These are phyloP conservation scores for Agonum fuliginosum DNA, from an alignment of 2,888 invertebrate genomes.

Conservation along the genomic window DNA sequence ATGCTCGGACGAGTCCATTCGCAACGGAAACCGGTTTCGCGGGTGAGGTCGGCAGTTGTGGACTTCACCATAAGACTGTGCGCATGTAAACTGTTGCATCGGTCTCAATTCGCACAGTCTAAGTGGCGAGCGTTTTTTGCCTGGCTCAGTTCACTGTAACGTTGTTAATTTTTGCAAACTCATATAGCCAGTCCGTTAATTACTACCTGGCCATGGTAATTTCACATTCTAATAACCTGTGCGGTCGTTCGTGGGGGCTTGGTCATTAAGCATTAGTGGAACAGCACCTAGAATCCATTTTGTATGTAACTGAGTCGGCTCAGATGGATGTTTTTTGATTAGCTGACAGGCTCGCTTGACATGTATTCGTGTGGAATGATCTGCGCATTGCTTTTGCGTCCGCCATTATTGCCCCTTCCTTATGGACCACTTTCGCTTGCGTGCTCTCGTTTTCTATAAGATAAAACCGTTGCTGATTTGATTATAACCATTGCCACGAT, in stretches of 20 bases:
- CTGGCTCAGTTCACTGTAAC: neutral
- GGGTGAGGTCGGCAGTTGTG: slow-evolving; percentile 37
- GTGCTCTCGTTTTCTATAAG: neutral
- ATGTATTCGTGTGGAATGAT: slow-evolving; percentile 53
- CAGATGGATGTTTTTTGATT: slow-evolving; percentile 66
- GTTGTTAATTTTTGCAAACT: slow-evolving; percentile 46
- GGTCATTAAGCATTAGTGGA: slow-evolving; percentile 18
- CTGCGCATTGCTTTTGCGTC: slow-evolving; percentile 38
- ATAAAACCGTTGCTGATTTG: slow-evolving; percentile 49
- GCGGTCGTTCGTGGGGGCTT: slow-evolving; percentile 40
- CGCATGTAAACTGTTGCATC: neutral
- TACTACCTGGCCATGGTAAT: slow-evolving; percentile 25
- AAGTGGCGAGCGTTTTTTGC: slow-evolving; percentile 17
- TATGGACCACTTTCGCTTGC: slow-evolving; percentile 38
- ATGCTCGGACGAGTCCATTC: slow-evolving; percentile 55
- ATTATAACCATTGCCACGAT: slow-evolving; percentile 31
- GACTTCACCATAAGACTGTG: neutral
- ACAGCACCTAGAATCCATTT: slow-evolving; percentile 67
- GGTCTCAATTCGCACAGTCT: slow-evolving; percentile 19
- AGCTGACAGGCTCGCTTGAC: slow-evolving; percentile 64
- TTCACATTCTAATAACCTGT: slow-evolving; percentile 51
- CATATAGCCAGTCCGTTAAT: slow-evolving; percentile 32
- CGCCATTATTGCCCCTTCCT: slow-evolving; percentile 36
- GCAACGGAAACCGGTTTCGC: slow-evolving; percentile 49
- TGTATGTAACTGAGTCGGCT: slow-evolving; percentile 64